Conservation (phyloP, 2,113 vertebrate species). For the Epinephelus moara region DNA sequence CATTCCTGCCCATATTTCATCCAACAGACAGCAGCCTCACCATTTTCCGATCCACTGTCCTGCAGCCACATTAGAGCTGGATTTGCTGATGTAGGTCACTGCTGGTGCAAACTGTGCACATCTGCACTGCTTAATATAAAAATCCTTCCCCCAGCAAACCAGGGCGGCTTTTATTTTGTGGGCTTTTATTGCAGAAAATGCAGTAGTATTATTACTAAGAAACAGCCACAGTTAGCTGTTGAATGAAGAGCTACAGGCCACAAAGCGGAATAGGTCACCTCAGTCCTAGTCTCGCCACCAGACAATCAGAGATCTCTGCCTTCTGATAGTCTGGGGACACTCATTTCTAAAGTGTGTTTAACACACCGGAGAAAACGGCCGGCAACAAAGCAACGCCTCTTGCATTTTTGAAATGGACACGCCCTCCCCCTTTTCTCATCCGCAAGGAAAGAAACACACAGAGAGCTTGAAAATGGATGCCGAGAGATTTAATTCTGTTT, state of each 20-base stretch:
- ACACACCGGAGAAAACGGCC: too few species aligned
- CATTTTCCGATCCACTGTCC: not conserved
- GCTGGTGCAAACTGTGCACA: not conserved
- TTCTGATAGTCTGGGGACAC: too few species aligned
- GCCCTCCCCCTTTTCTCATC: too few species aligned
- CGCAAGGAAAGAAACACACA: too few species aligned
- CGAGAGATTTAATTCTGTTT: too few species aligned
- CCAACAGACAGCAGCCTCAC: not conserved
- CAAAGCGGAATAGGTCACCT: constrained; percentile 79
- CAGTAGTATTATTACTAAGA: not conserved
- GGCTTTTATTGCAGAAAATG: not conserved
- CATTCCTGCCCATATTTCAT: not conserved
- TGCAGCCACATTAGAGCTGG: not conserved
- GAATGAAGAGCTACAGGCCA: not conserved
- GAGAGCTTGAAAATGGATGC: too few species aligned
- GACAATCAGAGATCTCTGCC: too few species aligned
- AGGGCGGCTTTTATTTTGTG: too few species aligned
- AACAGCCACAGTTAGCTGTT: not conserved
- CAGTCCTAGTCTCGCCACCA: constrained; percentile 78
- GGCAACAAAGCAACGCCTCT: too few species aligned
- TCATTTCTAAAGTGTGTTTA: too few species aligned
- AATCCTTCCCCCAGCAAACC: not conserved
- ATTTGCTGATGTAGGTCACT: not conserved
- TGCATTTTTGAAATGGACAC: too few species aligned
- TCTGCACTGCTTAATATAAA: not conserved